These are phyloP conservation scores for Bergia puertoricense DNA, from an alignment of 92 coral and sea anemone genomes.

Conservation along the genomic window DNA sequence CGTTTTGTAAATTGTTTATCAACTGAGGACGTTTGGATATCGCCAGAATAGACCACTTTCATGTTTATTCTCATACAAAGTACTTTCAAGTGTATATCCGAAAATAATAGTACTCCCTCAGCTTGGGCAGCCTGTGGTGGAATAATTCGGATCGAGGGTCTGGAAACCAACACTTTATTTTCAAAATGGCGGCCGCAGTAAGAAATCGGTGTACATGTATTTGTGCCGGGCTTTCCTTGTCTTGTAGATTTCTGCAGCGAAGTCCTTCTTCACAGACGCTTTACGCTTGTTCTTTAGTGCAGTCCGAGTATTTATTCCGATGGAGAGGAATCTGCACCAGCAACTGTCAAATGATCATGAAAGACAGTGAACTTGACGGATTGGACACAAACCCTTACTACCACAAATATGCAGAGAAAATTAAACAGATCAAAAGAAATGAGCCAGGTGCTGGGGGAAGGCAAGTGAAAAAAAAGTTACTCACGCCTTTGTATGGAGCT, in stretches of 20 bases:
- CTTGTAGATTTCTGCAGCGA: not conserved
- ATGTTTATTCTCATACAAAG: too few relatives aligned
- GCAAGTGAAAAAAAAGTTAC: not conserved
- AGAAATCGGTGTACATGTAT: not conserved
- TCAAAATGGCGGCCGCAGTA: slow-evolving; percentile 31
- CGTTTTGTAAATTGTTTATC: too few relatives aligned
- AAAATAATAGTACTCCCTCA: too few relatives aligned
- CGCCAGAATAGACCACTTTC: too few relatives aligned
- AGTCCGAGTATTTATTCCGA: not conserved
- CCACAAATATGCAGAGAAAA: slow-evolving; percentile 33
- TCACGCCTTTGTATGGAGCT: too few relatives aligned
- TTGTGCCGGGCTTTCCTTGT: not conserved
- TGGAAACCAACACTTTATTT: not conserved
- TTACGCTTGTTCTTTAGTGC: not conserved
- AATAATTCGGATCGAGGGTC: not conserved
- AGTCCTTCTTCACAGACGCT: not conserved
- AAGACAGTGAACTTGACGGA: not conserved
- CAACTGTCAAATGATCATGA: not conserved
- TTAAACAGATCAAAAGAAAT: not conserved
- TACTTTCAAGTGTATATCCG: too few relatives aligned
- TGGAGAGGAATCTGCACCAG: slow-evolving; percentile 16
- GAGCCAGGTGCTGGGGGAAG: not conserved
- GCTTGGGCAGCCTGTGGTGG: too few relatives aligned
- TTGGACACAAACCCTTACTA: slow-evolving; percentile 18
- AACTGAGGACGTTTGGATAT: too few relatives aligned